Evolutionary conservation across 35 echinoderm and acorn worm genomes (phyloP).

Genomic region (Apostichopus californicus): DNA sequence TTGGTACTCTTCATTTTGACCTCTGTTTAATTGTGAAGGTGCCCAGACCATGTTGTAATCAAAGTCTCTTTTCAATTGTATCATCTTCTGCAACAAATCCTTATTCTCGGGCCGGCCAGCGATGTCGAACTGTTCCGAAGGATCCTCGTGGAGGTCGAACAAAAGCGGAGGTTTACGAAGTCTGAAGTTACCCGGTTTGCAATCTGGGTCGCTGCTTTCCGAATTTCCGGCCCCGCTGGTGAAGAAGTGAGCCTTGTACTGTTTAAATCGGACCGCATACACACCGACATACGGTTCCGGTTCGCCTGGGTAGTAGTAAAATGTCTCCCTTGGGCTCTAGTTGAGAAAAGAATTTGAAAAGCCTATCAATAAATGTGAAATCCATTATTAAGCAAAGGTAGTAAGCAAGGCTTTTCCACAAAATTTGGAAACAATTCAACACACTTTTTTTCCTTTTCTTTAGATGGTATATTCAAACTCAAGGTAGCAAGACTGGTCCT

Average conservation of each 20-base stretch:
- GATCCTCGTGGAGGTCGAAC: slow-evolving; percentile 83
- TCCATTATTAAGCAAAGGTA: too few relatives aligned
- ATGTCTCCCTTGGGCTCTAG: slow-evolving; percentile 78
- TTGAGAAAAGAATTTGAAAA: not conserved
- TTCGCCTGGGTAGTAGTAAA: slow-evolving; percentile 73
- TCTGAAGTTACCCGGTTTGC: slow-evolving; percentile 42
- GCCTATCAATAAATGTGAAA: too few relatives aligned
- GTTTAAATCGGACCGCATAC: slow-evolving; percentile 84
- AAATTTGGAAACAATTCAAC: too few relatives aligned
- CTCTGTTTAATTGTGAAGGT: slow-evolving; percentile 53
- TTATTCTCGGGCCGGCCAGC: slow-evolving; percentile 34
- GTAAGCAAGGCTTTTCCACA: too few relatives aligned
- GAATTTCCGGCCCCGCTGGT: slow-evolving; percentile 76
- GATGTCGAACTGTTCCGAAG: slow-evolving; percentile 80
- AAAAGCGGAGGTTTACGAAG: slow-evolving; percentile 72
- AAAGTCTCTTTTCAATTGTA: slow-evolving; percentile 60
- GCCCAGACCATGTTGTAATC: slow-evolving; percentile 73
- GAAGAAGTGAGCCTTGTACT: slow-evolving; percentile 95
- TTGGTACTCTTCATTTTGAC: slow-evolving; percentile 49
- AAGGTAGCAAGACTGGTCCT: too few relatives aligned
- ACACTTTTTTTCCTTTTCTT: too few relatives aligned
- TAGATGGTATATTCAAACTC: too few relatives aligned
- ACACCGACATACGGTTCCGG: slow-evolving; percentile 63
- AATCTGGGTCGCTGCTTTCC: slow-evolving; percentile 73
- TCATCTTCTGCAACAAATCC: slow-evolving; percentile 51